These are phyloP conservation scores for Rhamphomyia laevipes DNA, from an alignment of 2,888 invertebrate species.

Conservation along the genomic window DNA sequence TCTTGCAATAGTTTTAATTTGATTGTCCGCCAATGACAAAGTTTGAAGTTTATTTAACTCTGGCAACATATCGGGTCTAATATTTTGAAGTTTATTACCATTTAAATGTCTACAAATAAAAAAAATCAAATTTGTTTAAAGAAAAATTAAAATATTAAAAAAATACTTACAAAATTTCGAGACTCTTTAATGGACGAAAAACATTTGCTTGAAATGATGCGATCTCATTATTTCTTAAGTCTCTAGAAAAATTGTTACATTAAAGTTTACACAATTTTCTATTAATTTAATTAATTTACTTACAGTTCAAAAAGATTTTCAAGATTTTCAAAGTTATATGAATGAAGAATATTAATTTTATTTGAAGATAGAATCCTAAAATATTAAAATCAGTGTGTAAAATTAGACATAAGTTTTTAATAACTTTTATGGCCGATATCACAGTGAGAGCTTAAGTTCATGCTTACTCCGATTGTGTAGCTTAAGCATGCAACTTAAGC, in stretches of 20 bases:
- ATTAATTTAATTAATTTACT: slow-evolving; percentile 16
- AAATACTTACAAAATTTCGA: slow-evolving; percentile 38
- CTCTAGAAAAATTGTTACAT: slow-evolving; percentile 28
- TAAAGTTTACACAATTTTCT: no score
- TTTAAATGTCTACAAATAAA: slow-evolving; percentile 31
- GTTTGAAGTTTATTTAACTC: slow-evolving; percentile 30
- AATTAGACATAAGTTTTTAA: no score
- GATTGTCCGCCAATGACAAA: slow-evolving; percentile 41
- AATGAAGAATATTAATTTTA: slow-evolving; percentile 24
- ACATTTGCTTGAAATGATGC: slow-evolving; percentile 29
- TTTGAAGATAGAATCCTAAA: slow-evolving; percentile 31
- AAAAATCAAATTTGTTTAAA: slow-evolving; percentile 17
- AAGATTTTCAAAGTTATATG: slow-evolving; percentile 25
- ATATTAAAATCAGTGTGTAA: no score
- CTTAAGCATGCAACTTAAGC: no score
- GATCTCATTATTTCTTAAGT: slow-evolving; percentile 40
- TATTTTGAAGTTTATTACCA: slow-evolving; percentile 33
- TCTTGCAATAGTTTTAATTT: slow-evolving; percentile 26
- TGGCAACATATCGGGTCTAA: slow-evolving; percentile 33
- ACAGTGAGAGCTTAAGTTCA: no score
- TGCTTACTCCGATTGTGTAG: no score
- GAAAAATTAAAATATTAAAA: not conserved
- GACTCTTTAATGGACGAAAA: slow-evolving; percentile 33
- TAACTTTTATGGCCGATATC: no score
- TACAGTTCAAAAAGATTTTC: slow-evolving; percentile 28